Evolutionary conservation across 1,140 invertebrate species (phyloP).

Genomic region (Temnothorax curvispinosus): DNA sequence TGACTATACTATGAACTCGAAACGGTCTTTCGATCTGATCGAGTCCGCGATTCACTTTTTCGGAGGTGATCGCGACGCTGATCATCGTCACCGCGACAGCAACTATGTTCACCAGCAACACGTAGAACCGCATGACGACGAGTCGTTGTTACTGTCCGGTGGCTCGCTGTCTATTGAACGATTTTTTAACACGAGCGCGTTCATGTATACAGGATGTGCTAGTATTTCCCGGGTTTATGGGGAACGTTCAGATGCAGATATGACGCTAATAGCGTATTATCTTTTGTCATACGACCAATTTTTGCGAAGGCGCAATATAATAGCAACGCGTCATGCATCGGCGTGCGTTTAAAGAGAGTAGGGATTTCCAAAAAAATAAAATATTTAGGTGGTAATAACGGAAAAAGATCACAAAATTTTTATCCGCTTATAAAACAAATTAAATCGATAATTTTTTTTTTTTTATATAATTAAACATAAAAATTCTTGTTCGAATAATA

Average conservation of each 20-base stretch:
- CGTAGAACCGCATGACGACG: slow-evolving; percentile 45
- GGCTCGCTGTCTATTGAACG: slow-evolving; percentile 66
- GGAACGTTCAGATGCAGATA: slow-evolving; percentile 53
- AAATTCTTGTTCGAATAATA: background rate
- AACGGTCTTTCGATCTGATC: slow-evolving; percentile 5
- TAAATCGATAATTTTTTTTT: background rate
- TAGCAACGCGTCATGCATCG: background rate
- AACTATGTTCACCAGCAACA: background rate
- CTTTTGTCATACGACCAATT: slow-evolving; percentile 45
- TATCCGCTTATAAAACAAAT: background rate
- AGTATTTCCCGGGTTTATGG: slow-evolving; percentile 58
- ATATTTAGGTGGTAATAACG: background rate
- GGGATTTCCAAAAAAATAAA: background rate
- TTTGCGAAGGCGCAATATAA: slow-evolving; percentile 45
- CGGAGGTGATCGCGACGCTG: background rate
- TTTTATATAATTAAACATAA: background rate
- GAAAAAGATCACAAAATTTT: background rate
- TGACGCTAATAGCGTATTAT: slow-evolving; percentile 44
- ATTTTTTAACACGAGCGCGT: slow-evolving; percentile 59
- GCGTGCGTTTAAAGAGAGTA: background rate
- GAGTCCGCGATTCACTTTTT: background rate
- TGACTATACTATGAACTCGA: background rate
- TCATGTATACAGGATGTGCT: slow-evolving; percentile 74
- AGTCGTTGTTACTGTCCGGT: slow-evolving; percentile 36
- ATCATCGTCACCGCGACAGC: background rate